phyloP scores from a whole-genome alignment of 2,113 vertebrate species.

The Tamias sibiricus region DNA sequence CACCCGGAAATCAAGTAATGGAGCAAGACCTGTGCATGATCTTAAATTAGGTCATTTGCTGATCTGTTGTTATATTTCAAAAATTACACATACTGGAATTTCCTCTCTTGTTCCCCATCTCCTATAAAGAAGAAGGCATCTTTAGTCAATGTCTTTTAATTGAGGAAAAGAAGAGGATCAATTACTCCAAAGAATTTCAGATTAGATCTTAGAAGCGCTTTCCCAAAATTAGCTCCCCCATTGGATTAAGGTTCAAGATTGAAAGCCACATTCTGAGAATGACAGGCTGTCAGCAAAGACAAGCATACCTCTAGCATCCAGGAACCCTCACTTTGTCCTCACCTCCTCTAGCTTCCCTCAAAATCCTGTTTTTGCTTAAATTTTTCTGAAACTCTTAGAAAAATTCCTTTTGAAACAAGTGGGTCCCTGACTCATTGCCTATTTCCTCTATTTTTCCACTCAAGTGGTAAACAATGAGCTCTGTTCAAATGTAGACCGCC shows the following conservation, averaged over 20 bases:
- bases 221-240: background rate
- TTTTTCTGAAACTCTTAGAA: slow-evolving; percentile 45
- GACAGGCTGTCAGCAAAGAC: background rate
- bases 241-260: background rate
- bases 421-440: slow-evolving; percentile 29
- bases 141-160: slow-evolving; percentile 3
- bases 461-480: slow-evolving; percentile 62
- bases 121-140: background rate
- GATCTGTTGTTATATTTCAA: background rate
- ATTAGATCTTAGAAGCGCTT: background rate
- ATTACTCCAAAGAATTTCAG: background rate
- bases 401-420: slow-evolving; percentile 63
- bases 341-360: background rate
- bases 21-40: background rate
- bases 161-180: background rate
- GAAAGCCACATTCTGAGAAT: background rate
- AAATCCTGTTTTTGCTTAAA: slow-evolving; percentile 26
- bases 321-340: background rate
- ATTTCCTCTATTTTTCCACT: slow-evolving; percentile 55
- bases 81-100: background rate
- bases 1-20: slow-evolving; percentile 7
- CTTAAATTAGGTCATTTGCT: background rate
- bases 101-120: background rate
- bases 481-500: background rate
- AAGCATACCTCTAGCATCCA: background rate